Evolutionary conservation across 2,888 invertebrate genomes (phyloP).

Genomic region (Hoplodrina blanda): DNA sequence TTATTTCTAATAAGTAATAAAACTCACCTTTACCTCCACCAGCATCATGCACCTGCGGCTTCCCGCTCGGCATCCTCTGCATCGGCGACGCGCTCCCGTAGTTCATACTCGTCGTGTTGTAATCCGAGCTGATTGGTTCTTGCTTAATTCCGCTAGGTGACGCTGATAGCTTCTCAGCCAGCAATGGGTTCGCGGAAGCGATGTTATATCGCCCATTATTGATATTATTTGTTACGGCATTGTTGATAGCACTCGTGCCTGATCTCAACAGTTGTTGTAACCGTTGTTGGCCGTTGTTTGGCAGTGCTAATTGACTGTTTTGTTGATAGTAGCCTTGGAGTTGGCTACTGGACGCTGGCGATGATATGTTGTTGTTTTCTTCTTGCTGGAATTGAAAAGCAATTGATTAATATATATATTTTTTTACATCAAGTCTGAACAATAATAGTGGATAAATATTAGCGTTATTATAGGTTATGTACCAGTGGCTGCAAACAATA

Average conservation of each 20-base stretch:
- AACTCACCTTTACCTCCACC: slow-evolving; percentile 90
- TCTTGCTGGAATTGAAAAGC: slow-evolving; percentile 87
- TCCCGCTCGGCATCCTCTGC: slow-evolving; percentile 89
- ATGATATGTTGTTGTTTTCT: slow-evolving; percentile 89
- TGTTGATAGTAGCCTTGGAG: slow-evolving; percentile 86
- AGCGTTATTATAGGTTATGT: background rate
- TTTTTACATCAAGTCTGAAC: background rate
- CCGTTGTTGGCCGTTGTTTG: slow-evolving; percentile 85
- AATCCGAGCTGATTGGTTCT: slow-evolving; percentile 88
- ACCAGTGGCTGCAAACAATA: background rate
- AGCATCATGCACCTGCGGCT: slow-evolving; percentile 89
- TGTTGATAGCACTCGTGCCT: slow-evolving; percentile 87
- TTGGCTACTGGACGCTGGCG: slow-evolving; percentile 85
- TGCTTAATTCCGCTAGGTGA: slow-evolving; percentile 92
- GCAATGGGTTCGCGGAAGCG: slow-evolving; percentile 95
- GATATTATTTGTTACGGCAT: slow-evolving; percentile 84
- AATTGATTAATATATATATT: background rate
- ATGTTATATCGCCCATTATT: slow-evolving; percentile 93
- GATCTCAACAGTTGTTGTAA: slow-evolving; percentile 86
- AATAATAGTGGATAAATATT: too few species aligned
- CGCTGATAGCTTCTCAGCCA: slow-evolving; percentile 96
- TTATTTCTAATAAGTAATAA: slow-evolving; percentile 64
- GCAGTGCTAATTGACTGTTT: slow-evolving; percentile 78
- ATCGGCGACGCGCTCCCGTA: slow-evolving; percentile 88
- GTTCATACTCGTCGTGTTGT: slow-evolving; percentile 88